Evolutionary conservation across 2,888 invertebrate species (phyloP).

Genomic region (Baccha elongata): DNA sequence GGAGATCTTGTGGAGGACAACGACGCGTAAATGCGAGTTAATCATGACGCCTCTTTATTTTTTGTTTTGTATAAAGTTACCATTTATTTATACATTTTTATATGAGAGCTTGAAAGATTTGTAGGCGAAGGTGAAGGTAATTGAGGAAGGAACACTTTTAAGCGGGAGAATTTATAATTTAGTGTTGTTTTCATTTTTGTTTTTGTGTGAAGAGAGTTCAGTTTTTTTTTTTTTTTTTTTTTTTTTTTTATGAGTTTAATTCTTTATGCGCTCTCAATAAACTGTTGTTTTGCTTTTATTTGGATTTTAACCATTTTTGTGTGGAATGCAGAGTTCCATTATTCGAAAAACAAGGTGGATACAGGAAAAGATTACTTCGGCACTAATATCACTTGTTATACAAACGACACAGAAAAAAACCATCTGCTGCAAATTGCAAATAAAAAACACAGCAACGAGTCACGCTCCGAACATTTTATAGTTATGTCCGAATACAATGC

Average conservation of each 20-base stretch:
- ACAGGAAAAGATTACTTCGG: too few species aligned
- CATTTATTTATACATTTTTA: neutral
- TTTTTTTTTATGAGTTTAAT: neutral
- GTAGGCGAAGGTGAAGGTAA: conserved; percentile 69
- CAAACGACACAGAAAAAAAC: too few species aligned
- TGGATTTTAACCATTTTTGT: too few species aligned
- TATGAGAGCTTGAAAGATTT: conserved; percentile 36
- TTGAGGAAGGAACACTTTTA: conserved; percentile 48
- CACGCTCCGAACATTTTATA: too few species aligned
- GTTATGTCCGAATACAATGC: too few species aligned
- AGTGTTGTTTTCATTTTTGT: conserved; percentile 8
- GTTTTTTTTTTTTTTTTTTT: neutral
- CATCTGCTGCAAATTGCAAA: too few species aligned
- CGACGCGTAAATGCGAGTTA: conserved; percentile 69
- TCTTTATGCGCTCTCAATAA: neutral
- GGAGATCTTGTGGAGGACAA: conserved; percentile 42
- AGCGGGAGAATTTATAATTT: conserved; percentile 36
- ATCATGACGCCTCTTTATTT: conserved; percentile 67
- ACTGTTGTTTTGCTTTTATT: too few species aligned
- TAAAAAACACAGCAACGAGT: too few species aligned
- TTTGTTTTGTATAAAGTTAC: conserved; percentile 4
- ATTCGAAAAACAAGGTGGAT: too few species aligned
- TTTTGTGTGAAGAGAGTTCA: neutral
- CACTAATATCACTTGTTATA: too few species aligned
- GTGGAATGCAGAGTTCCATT: too few species aligned